Base-by-base conservation (phyloP, 2,113 vertebrate species). In the Clarias macrocephalus region DNA sequence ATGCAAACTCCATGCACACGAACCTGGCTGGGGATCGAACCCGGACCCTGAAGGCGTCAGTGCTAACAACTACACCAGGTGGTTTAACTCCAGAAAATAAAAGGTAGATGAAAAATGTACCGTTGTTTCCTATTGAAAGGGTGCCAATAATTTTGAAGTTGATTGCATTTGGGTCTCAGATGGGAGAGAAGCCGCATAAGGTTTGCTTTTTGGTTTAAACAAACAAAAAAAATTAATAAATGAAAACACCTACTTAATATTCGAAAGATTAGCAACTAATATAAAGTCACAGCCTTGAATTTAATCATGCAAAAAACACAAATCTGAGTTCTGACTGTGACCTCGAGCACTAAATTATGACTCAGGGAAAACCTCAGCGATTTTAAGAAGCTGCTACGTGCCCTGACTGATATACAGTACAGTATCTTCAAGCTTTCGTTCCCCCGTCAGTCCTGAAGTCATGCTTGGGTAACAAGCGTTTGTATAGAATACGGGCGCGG, bases 381-480 rank as follows among this genome's bases (percentile, higher is more conserved):
- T 56, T 19, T 56, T 18, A 12, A 85, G 18, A 62, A 85, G 73
- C 79, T 54, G 30, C 83, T 79, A n/a, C 57, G 16, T n/a, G 65
- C 57, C 30, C 19, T 80, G 48, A 79, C 42, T 9, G 75, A 23
- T 85, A 23, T 79, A 48, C 48, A 48, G 48, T 8, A 85, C 48
- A 48, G 48, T 8, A 85, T 88, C 62, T 60, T 57, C n/a, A 59
- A 23, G 37, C 37, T 33, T 48, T 48, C 48, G 8, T 48, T 48
- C 7, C 48, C 30, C 18, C 37, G 83, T 90, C 57, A 33, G 68
- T 73, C 25, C 59, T 5, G 63, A 48, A 81, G 57, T 81, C 76
- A n/a, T 62, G 88, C 86, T 87, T 63, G 86, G 85, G 42, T 87
- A 65, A 62, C 82, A 56, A 60, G 60, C 56, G 70, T 90, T 85